Evolutionary conservation across 2,888 invertebrate genomes (phyloP).

Genomic region (Blastobasis lacticolella): DNA sequence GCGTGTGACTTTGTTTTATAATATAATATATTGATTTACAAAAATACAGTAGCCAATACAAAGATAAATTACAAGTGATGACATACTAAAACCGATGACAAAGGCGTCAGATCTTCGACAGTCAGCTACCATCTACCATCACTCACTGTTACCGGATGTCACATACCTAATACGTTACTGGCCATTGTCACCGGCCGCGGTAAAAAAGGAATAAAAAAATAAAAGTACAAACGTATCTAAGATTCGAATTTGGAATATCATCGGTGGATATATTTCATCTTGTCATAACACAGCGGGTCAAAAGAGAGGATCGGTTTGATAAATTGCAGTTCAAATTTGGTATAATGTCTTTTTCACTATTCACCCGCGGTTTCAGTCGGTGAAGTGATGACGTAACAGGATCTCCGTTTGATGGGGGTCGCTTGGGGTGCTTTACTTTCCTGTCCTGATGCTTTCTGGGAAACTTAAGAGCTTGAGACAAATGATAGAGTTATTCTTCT

Average conservation of each 20-base stretch:
- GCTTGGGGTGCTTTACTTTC: conserved; percentile 12
- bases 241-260: conserved; percentile 62
- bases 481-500: neutral
- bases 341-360: conserved; percentile 73
- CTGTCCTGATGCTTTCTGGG: neutral
- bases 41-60: too few species aligned
- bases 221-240: conserved; percentile 42
- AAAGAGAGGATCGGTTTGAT: conserved; percentile 65
- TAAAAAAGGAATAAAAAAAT: conserved; percentile 40
- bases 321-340: conserved; percentile 70
- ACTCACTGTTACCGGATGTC: conserved; percentile 60
- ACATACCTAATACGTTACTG: conserved; percentile 43
- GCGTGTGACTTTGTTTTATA: too few species aligned
- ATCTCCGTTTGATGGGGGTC: conserved; percentile 39
- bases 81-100: conserved; percentile 26
- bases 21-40: too few species aligned
- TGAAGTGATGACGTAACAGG: conserved; percentile 61
- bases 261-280: conserved; percentile 67
- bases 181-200: conserved; percentile 24
- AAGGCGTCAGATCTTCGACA: conserved; percentile 22
- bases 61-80: conserved; percentile 16
- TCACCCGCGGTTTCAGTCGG: conserved; percentile 37
- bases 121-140: conserved; percentile 50
- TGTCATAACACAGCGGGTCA: conserved; percentile 72
- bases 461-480: neutral